Percentiles rank a stretch among this genome's conserved stretches.
phyloP scores from a whole-genome alignment of 2,797 vertebrate genomes.

The Pseudotriccus pelzelni region DNA sequence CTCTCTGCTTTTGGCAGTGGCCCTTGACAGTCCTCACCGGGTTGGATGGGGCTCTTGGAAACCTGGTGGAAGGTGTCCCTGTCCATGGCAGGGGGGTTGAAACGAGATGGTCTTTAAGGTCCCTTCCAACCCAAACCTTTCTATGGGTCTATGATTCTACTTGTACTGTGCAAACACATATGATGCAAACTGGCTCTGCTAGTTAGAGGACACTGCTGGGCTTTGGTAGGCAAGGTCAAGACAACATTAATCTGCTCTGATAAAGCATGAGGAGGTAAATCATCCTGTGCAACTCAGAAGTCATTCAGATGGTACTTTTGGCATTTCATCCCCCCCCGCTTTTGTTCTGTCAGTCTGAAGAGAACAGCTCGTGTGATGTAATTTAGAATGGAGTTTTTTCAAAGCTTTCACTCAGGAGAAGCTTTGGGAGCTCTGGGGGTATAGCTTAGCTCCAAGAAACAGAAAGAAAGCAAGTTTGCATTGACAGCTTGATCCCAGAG shows the following conservation, averaged over 20 bases:
- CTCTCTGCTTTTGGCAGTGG: neutral
- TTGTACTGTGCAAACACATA: neutral
- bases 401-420: conserved; percentile 79
- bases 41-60: neutral
- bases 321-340: conserved; percentile 22
- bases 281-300: conserved; percentile 50
- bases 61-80: neutral
- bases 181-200: neutral
- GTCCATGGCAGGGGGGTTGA: neutral
- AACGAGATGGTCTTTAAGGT: neutral
- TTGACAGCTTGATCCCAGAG: conserved; percentile 79
- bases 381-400: conserved; percentile 75
- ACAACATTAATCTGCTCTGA: neutral
- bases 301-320: conserved; percentile 67
- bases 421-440: conserved; percentile 71
- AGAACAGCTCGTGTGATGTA: conserved; percentile 68
- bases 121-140: neutral
- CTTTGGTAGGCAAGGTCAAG: conserved; percentile 27
- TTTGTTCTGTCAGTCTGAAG: conserved; percentile 79
- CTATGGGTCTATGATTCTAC: neutral
- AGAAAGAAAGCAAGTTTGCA: conserved; percentile 74
- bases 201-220: neutral
- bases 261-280: conserved; percentile 47
- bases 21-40: neutral
- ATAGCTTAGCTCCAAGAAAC: conserved; percentile 72